Conservation (phyloP, 2,113 vertebrate species). For the Typhlomys cinereus region DNA sequence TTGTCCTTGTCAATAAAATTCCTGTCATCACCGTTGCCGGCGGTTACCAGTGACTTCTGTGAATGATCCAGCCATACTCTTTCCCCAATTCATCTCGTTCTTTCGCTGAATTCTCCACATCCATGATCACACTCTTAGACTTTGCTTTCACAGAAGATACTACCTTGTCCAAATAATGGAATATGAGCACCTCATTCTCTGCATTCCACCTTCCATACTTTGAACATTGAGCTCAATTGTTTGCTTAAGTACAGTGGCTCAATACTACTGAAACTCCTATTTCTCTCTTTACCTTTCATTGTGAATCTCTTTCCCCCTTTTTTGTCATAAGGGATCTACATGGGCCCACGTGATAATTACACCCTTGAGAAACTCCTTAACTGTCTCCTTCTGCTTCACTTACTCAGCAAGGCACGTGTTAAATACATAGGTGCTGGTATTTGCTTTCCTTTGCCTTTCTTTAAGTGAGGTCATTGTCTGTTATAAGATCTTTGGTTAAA, state of each 20-base stretch:
- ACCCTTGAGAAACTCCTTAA: background rate
- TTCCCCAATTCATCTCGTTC: background rate
- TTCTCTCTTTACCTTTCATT: background rate
- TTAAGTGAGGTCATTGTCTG: background rate
- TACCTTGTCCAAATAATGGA: background rate
- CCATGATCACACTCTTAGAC: background rate
- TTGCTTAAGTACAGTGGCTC: background rate
- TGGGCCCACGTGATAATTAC: background rate
- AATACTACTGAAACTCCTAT: background rate
- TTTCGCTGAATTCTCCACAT: background rate
- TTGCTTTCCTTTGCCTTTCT: conserved; percentile 9
- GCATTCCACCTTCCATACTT: background rate
- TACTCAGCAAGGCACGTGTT: background rate
- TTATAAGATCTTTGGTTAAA: background rate
- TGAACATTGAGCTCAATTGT: background rate
- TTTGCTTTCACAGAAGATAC: background rate
- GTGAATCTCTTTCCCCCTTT: background rate
- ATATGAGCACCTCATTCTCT: background rate
- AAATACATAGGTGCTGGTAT: background rate
- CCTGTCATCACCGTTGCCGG: background rate
- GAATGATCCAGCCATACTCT: background rate
- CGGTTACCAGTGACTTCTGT: background rate
- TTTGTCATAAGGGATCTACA: background rate
- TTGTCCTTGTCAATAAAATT: background rate
- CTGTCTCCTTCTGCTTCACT: background rate